These are phyloP conservation scores for Diplazon laetatorius DNA, from an alignment of 2,888 invertebrate species.

Conservation along the genomic window DNA sequence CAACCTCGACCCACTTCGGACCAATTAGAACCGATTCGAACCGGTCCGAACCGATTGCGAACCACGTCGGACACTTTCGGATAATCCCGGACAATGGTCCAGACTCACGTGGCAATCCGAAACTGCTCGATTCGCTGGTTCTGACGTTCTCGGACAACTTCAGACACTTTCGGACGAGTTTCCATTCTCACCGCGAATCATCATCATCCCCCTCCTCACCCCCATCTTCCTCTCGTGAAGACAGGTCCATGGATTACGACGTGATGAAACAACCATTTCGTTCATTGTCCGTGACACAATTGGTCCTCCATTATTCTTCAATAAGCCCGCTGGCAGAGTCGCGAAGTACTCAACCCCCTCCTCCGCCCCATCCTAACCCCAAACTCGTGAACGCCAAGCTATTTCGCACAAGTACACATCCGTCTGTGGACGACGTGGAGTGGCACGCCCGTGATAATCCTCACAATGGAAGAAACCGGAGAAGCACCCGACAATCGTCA, in stretches of 20 bases:
- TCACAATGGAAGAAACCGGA: neutral
- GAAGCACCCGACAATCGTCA: neutral
- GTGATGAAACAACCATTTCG: too few species aligned
- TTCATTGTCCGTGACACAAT: neutral
- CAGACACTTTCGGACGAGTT: too few species aligned
- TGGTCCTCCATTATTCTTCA: neutral
- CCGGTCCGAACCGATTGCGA: neutral
- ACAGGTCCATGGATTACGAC: too few species aligned
- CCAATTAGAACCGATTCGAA: neutral
- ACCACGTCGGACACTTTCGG: neutral
- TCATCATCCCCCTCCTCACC: too few species aligned
- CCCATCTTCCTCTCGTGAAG: too few species aligned
- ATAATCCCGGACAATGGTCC: neutral
- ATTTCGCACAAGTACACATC: neutral
- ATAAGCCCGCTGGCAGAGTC: neutral
- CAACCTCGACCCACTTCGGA: too few species aligned
- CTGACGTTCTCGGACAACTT: too few species aligned
- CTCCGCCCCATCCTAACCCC: too few species aligned
- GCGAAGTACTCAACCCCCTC: neutral
- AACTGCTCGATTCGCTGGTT: neutral
- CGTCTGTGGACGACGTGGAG: neutral
- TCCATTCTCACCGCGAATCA: too few species aligned
- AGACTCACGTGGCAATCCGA: too few species aligned
- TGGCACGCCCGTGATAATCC: neutral
- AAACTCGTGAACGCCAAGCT: neutral